Conservation (phyloP, 2,113 vertebrate species). For the Brienomyrus longianalis region DNA sequence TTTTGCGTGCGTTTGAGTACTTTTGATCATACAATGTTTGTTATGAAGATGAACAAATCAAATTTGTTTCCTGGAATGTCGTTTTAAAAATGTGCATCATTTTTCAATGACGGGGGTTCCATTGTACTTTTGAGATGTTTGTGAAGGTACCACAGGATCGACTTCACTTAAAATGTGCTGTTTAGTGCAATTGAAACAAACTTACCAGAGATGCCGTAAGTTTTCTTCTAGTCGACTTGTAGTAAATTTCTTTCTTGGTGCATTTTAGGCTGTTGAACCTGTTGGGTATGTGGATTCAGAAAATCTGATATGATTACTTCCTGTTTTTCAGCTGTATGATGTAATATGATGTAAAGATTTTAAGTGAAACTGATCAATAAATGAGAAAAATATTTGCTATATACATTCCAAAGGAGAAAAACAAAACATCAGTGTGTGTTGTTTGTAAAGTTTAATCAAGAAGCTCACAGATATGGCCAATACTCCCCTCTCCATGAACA, state of each 20-base stretch:
- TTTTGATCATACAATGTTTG: slow-evolving; percentile 39
- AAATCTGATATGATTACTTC: slow-evolving; percentile 76
- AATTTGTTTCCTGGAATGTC: slow-evolving; percentile 49
- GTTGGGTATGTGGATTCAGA: slow-evolving; percentile 66
- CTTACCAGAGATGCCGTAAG: slow-evolving; percentile 38
- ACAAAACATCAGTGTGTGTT: background rate
- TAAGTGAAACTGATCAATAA: slow-evolving; percentile 49
- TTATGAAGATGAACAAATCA: slow-evolving; percentile 27
- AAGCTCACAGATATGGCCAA: background rate
- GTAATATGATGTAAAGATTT: slow-evolving; percentile 64
- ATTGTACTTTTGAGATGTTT: slow-evolving; percentile 22
- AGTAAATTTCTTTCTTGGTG: slow-evolving; percentile 46
- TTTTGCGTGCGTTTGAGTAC: slow-evolving; percentile 36
- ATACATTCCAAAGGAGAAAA: slow-evolving; percentile 61
- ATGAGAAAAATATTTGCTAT: slow-evolving; percentile 58
- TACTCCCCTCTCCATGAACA: too few relatives aligned
- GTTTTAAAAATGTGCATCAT: slow-evolving; percentile 33
- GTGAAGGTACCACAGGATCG: slow-evolving; percentile 3
- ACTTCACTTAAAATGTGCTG: background rate
- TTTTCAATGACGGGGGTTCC: slow-evolving; percentile 36
- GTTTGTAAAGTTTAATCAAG: background rate
- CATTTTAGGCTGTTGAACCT: slow-evolving; percentile 65
- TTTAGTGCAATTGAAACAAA: slow-evolving; percentile 28
- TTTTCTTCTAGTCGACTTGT: slow-evolving; percentile 48
- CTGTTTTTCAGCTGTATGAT: slow-evolving; percentile 68